Percentiles rank a stretch among this genome's conserved stretches.
Conservation (phyloP, 2,797 vertebrate species). For the Psittacula echo region DNA sequence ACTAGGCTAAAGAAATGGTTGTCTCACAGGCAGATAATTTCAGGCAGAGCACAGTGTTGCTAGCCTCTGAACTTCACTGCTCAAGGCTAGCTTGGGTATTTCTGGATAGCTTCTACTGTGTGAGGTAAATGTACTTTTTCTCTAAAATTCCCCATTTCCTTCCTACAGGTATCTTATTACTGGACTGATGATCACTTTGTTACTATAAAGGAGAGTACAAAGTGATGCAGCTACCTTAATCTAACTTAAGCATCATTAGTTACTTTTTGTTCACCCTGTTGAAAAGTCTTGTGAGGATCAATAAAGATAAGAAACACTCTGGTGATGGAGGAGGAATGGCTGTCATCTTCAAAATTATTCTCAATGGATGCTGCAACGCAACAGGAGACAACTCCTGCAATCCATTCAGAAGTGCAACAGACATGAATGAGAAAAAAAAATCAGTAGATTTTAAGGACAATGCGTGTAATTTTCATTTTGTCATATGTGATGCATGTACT, state of each 20-base stretch:
- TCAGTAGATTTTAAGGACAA: not conserved
- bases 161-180: not conserved
- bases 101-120: not conserved
- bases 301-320: slow-evolving; percentile 26
- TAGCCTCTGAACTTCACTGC: not conserved
- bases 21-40: not conserved
- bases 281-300: slow-evolving; percentile 22
- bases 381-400: not conserved
- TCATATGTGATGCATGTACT: not conserved
- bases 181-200: not conserved
- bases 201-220: not conserved
- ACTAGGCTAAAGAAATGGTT: not conserved
- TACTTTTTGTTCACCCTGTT: not conserved
- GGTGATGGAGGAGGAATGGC: slow-evolving; percentile 18
- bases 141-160: not conserved
- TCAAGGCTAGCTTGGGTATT: not conserved
- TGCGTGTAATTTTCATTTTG: not conserved
- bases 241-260: not conserved
- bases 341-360: slow-evolving; percentile 17
- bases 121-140: not conserved
- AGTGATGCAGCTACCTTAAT: not conserved
- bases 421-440: not conserved
- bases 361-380: not conserved
- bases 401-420: not conserved
- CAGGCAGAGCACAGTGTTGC: not conserved